Evolutionary conservation across 30 jellyfish, hydroid and myxozoan species (phyloP), one percentile per base, ranked within the genome.

Genomic region (Chrysaora quinquecirrha): DNA sequence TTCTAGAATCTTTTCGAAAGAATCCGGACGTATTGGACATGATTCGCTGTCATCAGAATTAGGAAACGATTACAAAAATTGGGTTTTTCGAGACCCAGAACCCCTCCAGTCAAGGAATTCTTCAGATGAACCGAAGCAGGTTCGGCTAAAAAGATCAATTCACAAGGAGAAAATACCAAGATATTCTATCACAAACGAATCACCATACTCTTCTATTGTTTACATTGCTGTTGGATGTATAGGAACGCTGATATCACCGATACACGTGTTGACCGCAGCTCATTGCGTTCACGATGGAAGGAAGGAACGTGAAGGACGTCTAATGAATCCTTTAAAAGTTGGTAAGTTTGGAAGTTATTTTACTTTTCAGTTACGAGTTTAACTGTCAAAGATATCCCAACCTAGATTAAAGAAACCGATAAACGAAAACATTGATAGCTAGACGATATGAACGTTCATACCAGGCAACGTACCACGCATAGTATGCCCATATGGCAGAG

Each of bases 221-320:
- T 30, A 49, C 62, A 67, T 85, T 3, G 30, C 75, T 9, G 78
- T 85, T 32, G 95, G 95, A 20, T 85, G 95, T 73, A 50, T 76
- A 0, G 95, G 95, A 46, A 75, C 89, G 32, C 61, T 85, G 71
- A 76, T 85, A 43, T 85, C 95, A 21, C 84, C 76, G 19, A 48
- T 29, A 28, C 95, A 85, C 48, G 95, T 75, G 29, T 58, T 85
- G 70, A 85, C 95, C 12, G 89, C 89, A 0, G 95, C 95, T 28
- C 95, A 85, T 35, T 85, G 95, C 76, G 84, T 85, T 29, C 87
- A 71, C 68, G 89, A 85, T 60, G 95, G 95, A 24, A 60, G 23
- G 18, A 64, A 28, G 49, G 16, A 52, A 22, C 85, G 92, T 23
- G 49, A 34, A 16, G 83, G 66, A 18, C 71, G 25, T 1, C 4